phyloP scores from a whole-genome alignment of 2,113 vertebrate genomes.

The Crotalus helleri region DNA sequence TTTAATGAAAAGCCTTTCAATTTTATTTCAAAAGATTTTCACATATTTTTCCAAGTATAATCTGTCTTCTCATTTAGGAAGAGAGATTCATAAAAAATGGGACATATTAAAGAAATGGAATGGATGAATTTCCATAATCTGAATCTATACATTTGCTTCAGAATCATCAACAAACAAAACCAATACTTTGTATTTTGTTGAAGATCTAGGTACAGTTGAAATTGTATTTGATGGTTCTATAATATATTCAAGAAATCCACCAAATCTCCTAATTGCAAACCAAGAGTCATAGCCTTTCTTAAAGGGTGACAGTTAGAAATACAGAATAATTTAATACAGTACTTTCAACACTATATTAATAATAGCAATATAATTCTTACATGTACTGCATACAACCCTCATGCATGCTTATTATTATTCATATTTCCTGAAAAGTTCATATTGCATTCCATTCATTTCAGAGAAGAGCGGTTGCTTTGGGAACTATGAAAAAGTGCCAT shows the following conservation, averaged over 20 bases:
- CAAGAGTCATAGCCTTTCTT: no score
- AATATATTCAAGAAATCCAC: neutral
- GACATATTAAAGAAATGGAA: neutral
- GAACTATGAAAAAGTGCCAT: constrained; percentile 2
- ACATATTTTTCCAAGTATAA: neutral
- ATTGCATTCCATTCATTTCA: neutral
- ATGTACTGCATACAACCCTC: no score
- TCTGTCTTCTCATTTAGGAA: neutral
- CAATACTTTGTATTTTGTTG: neutral
- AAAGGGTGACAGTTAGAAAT: no score
- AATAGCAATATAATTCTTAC: no score
- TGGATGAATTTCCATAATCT: neutral
- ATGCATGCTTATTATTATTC: no score
- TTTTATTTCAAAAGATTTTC: neutral
- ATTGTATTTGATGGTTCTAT: neutral
- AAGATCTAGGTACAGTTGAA: neutral
- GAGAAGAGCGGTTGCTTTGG: neutral
- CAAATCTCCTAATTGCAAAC: neutral
- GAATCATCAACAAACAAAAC: neutral
- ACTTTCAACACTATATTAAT: no score
- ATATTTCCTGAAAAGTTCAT: neutral
- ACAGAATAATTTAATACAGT: no score
- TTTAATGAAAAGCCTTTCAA: neutral
- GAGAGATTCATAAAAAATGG: neutral
- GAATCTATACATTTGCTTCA: neutral